Evolutionary conservation across 2,113 vertebrate genomes (phyloP), one percentile per base, ranked within the genome.

Genomic region (Ictidomys tridecemlineatus): DNA sequence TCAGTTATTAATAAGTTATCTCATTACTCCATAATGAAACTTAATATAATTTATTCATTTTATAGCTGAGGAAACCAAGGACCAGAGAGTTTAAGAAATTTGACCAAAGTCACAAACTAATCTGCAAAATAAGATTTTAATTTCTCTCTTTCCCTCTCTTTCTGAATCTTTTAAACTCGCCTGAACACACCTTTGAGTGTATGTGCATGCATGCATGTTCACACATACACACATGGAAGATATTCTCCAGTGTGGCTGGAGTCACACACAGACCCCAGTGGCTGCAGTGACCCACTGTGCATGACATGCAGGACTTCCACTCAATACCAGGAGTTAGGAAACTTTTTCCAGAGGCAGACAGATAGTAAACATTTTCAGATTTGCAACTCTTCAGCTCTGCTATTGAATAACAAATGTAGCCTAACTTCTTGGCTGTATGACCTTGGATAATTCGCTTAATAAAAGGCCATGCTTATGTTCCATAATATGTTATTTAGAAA

Each of bases 41-140:
- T 28, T 24, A 28, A 63, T 63, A 63, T 63, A 63, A 63, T 63
- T 63, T 61, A 26, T 24, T 61, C 22, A 61, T 2, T 24, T 63
- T 58, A 67, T 65, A 67, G 32, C 65, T 72, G 67, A 92, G 28
- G 70, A 93, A 89, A 78, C 24, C 30, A 26, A 56, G n/a, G 63
- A 58, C 7, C 2, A 90, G 20, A 30, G 20, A 90, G 74, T 93
- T 83, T 30, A 80, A 89, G 37, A 86, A 77, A 83, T 76, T 65
- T 67, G 22, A 67, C 51, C 9, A 77, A 65, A 39, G 22, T 73
- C 22, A 42, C 16, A 82, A 96, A 53, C 11, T 39, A 39, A 77
- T 10, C 12, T 80, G 13, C 18, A 37, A 12, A 53, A 3, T 34
- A 51, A 85, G 32, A 45, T 67, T 34, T 89, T 39, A 79, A 42